Conservation (phyloP, 2,888 invertebrate genomes). For the Athalia circularis region DNA sequence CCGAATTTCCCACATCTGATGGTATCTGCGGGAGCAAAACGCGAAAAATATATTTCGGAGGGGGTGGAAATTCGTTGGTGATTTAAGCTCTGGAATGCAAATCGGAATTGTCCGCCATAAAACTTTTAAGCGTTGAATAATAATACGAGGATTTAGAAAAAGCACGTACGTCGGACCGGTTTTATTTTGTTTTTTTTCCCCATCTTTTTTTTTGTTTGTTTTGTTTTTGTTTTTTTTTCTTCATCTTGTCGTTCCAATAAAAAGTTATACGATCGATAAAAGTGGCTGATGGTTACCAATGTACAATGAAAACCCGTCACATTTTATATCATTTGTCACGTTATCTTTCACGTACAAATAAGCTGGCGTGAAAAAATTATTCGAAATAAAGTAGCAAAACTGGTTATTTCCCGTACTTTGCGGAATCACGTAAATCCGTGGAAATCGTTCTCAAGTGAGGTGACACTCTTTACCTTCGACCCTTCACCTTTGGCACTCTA, state of each 20-base stretch:
- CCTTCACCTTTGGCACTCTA: conserved; percentile 7
- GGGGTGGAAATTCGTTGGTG: neutral
- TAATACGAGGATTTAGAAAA: conserved; percentile 24
- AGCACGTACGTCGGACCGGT: conserved; percentile 24
- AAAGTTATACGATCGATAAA: neutral
- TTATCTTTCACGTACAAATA: neutral
- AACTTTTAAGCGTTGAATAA: conserved; percentile 29
- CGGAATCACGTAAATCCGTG: conserved; percentile 5
- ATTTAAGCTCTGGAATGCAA: conserved; percentile 8
- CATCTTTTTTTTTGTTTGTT: no score
- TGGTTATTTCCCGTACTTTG: conserved; percentile 2
- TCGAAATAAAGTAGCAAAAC: neutral
- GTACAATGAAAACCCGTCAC: neutral
- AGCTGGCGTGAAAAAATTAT: neutral
- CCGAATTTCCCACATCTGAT: no score
- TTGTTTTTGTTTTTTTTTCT: no score
- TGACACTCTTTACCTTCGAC: conserved; percentile 19
- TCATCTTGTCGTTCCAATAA: no score
- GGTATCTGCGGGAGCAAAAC: no score
- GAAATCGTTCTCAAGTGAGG: neutral
- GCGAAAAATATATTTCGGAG: no score
- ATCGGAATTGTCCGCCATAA: conserved; percentile 10
- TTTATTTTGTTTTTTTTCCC: neutral
- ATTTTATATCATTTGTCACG: neutral
- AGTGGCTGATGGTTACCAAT: neutral